These are phyloP conservation scores for Apamea sordens DNA, from an alignment of 2,888 invertebrate genomes.

Conservation along the genomic window DNA sequence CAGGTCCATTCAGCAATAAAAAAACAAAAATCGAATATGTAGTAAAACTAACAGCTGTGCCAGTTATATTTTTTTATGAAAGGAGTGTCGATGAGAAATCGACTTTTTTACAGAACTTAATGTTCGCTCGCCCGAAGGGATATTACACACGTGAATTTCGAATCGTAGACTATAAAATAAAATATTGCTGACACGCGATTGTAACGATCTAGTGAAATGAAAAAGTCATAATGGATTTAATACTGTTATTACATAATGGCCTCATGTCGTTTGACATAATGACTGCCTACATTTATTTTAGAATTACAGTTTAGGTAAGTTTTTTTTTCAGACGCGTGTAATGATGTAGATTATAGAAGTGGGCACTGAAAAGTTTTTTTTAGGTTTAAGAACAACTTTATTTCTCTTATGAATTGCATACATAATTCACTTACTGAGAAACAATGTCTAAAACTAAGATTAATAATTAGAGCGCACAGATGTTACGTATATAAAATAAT, in stretches of 20 bases:
- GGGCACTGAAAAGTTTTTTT: too few species aligned
- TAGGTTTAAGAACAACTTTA: too few species aligned
- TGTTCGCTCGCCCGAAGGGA: slow-evolving; percentile 29
- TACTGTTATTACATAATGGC: slow-evolving; percentile 36
- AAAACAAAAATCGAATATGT: slow-evolving; percentile 3
- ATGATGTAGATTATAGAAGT: too few species aligned
- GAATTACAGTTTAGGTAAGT: too few species aligned
- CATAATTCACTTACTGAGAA: too few species aligned
- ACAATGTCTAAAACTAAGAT: too few species aligned
- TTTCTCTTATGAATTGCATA: too few species aligned
- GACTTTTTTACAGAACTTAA: slow-evolving; percentile 40
- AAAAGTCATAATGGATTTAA: slow-evolving; percentile 41
- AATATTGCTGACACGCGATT: slow-evolving; percentile 34
- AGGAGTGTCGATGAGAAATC: slow-evolving; percentile 43
- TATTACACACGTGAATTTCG: slow-evolving; percentile 21
- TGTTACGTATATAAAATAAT: too few species aligned
- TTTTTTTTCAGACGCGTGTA: too few species aligned
- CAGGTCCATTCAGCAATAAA: background rate
- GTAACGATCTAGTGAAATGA: slow-evolving; percentile 26
- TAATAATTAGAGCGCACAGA: too few species aligned
- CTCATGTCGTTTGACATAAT: slow-evolving; percentile 15
- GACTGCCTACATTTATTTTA: slow-evolving; percentile 25
- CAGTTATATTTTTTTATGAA: slow-evolving; percentile 41
- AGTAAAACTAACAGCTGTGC: slow-evolving; percentile 27
- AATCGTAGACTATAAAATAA: slow-evolving; percentile 32